Base-by-base conservation (phyloP, 2,113 vertebrate species). In the Brachypteracias leptosomus region DNA sequence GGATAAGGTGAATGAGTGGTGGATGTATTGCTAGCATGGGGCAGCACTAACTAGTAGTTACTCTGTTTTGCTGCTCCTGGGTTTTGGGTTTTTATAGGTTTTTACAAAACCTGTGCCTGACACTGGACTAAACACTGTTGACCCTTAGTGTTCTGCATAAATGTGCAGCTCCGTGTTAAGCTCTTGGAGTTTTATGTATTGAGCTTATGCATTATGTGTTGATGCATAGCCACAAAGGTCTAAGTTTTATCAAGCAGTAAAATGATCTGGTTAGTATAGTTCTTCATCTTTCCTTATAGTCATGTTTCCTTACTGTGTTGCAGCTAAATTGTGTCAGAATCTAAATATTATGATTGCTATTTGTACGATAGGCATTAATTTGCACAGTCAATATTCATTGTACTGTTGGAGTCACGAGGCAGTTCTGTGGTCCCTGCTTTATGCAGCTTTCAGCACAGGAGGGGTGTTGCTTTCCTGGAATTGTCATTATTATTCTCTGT, bases 1-100 rank as follows among this genome's bases (percentile, higher is more conserved):
- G 49, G 21, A 71, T 18, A 8, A 54, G n/a, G 9, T 0, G 3
- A 18, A 5, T 0, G 7, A n/a, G 3, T 59, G 47, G 10, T 13
- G 7, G 29, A 28, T 5, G 33, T 7, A 8, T 10, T n/a, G 16
- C 15, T 21, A 35, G 29, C 16, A 3, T 17, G 4, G 21, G 65
- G 31, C 58, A 54, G 68, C 12, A 10, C 46, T 66, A 40, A 24
- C 28, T 16, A 40, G 17, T 7, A 12, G 6, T 1, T 62, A 8
- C 7, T 36, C 36, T 47, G 16, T 4, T 85, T 62, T 65, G 40
- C 51, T 74, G 59, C 31, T 84, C 47, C 31, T 47, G 44, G 28
- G 2, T 28, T 58, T 66, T 68, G 52, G n/a, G n/a, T 49, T 18
- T 52, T 4, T 11, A 3, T 18, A 51, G 6, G 11, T 51, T 18